Conservation (phyloP, 1,140 invertebrate genomes). For the Panagrolaimus sp. region DNA sequence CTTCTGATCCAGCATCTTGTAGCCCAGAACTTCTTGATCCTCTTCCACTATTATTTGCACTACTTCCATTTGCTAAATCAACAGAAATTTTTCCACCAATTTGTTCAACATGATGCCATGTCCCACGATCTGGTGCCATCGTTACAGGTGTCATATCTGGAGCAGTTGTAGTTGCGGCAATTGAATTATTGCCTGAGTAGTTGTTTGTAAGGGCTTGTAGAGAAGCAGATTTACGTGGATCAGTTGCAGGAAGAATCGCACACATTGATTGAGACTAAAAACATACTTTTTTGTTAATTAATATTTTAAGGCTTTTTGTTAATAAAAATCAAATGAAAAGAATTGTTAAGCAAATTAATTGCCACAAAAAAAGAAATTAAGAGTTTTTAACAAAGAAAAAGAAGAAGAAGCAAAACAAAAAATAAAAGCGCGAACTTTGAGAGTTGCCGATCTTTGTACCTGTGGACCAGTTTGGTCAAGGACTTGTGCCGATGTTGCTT, state of each 20-base stretch:
- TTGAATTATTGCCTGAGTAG: constrained; percentile 12
- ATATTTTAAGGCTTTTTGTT: too few relatives aligned
- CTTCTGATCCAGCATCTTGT: constrained; percentile 50
- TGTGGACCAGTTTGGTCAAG: constrained; percentile 20
- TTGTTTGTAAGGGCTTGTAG: constrained; percentile 44
- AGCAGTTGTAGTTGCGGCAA: not conserved
- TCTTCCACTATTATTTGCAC: constrained; percentile 41
- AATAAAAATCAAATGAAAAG: too few relatives aligned
- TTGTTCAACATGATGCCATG: constrained; percentile 34
- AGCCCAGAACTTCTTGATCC: constrained; percentile 50
- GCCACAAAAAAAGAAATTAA: too few relatives aligned
- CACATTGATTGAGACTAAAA: constrained; percentile 44
- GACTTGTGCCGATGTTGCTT: constrained; percentile 26
- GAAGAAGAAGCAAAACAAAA: not conserved
- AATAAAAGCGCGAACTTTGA: constrained; percentile 12
- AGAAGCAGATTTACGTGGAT: constrained; percentile 50
- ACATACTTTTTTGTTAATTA: too few relatives aligned
- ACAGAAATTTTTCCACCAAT: constrained; percentile 50
- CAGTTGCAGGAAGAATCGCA: constrained; percentile 27
- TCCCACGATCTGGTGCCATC: constrained; percentile 10
- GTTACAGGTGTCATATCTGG: not conserved
- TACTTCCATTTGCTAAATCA: constrained; percentile 46
- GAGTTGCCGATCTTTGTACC: constrained; percentile 14
- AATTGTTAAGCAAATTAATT: too few relatives aligned
- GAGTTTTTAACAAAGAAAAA: not conserved